Conservation (phyloP, 2,797 vertebrate species). For the Scleropages formosus region DNA sequence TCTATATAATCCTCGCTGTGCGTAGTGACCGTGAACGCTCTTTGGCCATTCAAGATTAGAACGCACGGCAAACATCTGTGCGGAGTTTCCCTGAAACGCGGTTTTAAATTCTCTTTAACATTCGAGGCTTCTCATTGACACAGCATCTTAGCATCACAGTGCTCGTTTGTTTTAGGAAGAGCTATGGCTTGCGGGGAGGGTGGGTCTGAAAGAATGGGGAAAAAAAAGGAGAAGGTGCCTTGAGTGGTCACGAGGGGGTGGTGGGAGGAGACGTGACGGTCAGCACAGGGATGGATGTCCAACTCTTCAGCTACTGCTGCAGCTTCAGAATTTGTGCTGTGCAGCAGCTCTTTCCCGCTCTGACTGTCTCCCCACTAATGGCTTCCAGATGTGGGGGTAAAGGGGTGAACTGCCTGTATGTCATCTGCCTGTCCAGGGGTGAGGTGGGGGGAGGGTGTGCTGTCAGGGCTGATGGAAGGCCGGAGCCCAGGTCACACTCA, state of each 20-base stretch:
- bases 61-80: constrained; percentile 29
- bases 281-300: not conserved
- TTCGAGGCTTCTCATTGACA: not conserved
- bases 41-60: not conserved
- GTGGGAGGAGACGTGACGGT: not conserved
- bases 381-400: constrained; percentile 33
- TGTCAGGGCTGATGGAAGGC: constrained; percentile 30
- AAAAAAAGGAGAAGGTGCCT: constrained; percentile 20
- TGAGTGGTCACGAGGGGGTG: constrained; percentile 4
- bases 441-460: not conserved
- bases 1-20: not conserved
- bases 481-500: constrained; percentile 25
- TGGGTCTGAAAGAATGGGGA: not conserved
- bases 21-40: not conserved
- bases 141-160: not conserved
- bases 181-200: not conserved
- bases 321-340: not conserved
- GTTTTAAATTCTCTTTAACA: not conserved
- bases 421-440: constrained; percentile 28
- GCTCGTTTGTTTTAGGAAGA: not conserved
- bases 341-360: constrained; percentile 2
- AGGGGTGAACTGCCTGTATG: constrained; percentile 26
- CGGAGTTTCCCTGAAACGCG: constrained; percentile 19
- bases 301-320: not conserved
- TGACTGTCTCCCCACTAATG: constrained; percentile 32